Evolutionary conservation across 2,113 vertebrate genomes (phyloP).

Genomic region (Ellobius talpinus): DNA sequence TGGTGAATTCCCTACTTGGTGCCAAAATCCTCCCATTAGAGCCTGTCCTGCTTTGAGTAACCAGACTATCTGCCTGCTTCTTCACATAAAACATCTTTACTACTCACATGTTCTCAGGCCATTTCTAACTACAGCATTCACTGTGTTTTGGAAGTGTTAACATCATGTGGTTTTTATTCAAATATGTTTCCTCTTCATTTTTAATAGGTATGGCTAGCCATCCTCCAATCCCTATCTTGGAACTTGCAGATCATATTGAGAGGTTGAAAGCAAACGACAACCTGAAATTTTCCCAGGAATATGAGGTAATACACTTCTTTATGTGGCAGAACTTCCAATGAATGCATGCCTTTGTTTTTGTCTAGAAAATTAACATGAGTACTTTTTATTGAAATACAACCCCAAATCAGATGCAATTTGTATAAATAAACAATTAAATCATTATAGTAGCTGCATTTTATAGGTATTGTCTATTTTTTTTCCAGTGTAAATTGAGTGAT

Average conservation of each 20-base stretch:
- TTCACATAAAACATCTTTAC: constrained; percentile 89
- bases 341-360: neutral
- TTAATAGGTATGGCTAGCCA: constrained; percentile 97
- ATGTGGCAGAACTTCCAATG: neutral
- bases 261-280: constrained; percentile 99
- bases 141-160: constrained; percentile 69
- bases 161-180: constrained; percentile 75
- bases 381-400: neutral
- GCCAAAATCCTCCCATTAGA: constrained; percentile 91
- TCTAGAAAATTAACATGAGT: neutral
- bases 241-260: constrained; percentile 98
- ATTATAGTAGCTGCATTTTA: neutral
- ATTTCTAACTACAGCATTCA: constrained; percentile 87
- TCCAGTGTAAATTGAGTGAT: neutral
- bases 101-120: constrained; percentile 89
- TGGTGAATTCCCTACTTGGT: constrained; percentile 93
- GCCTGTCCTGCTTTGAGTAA: constrained; percentile 98
- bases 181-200: constrained; percentile 81
- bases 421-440: neutral
- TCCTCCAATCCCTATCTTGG: constrained; percentile 97
- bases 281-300: constrained; percentile 99
- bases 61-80: constrained; percentile 93
- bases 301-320: constrained; percentile 90
- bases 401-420: neutral
- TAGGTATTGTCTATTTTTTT: neutral